Conservation (phyloP, 1,140 invertebrate genomes). For the Leptinotarsa lineolata region DNA sequence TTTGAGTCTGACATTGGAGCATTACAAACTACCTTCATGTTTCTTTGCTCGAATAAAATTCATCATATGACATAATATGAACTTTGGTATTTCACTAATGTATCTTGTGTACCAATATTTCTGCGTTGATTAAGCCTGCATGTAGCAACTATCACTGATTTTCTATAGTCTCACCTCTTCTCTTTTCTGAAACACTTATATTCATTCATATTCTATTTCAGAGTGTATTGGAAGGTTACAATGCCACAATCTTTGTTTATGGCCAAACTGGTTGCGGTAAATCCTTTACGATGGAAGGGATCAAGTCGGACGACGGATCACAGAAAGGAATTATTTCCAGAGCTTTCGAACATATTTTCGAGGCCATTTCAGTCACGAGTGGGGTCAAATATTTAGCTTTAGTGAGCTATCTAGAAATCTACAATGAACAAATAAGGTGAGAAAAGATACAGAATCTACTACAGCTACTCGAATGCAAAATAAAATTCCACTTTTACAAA, state of each 20-base stretch:
- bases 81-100: too few species aligned
- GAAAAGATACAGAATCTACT: slow-evolving; percentile 8
- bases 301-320: slow-evolving; percentile 58
- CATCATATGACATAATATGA: too few species aligned
- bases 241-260: slow-evolving; percentile 86
- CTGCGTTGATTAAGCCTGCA: too few species aligned
- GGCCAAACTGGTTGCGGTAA: slow-evolving; percentile 88
- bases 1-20: too few species aligned
- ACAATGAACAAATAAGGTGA: slow-evolving; percentile 86
- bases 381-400: slow-evolving; percentile 84
- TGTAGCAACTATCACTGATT: too few species aligned
- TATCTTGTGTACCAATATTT: too few species aligned
- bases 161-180: too few species aligned
- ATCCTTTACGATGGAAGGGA: slow-evolving; percentile 82
- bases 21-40: too few species aligned
- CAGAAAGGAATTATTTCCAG: slow-evolving; percentile 82
- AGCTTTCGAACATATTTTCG: slow-evolving; percentile 90
- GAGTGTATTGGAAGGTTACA: slow-evolving; percentile 86
- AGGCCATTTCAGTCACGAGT: slow-evolving; percentile 82
- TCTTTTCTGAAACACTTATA: too few species aligned
- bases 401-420: slow-evolving; percentile 92
- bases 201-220: slow-evolving; percentile 53
- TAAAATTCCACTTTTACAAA: neutral
- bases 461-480: too few species aligned
- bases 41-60: too few species aligned